These are phyloP conservation scores for Clanis bilineata DNA, from an alignment of 2,888 invertebrate genomes.

Conservation along the genomic window DNA sequence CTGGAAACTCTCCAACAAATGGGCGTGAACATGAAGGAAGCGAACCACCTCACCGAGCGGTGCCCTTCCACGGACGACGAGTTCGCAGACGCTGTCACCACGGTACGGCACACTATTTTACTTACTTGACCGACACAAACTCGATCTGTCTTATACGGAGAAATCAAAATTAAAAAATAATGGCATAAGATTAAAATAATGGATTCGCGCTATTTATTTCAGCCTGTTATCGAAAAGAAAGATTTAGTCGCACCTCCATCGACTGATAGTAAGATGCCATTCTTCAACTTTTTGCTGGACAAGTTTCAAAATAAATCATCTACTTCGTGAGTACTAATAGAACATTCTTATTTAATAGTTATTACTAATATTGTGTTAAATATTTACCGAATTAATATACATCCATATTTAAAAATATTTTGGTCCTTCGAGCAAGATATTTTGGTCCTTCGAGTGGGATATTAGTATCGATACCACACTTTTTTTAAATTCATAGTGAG, in stretches of 20 bases:
- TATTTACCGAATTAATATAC: no score
- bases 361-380: no score
- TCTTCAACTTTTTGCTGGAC: conserved; percentile 63
- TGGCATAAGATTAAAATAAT: neutral
- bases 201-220: neutral
- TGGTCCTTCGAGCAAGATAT: neutral
- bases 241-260: conserved; percentile 60
- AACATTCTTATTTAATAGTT: neutral
- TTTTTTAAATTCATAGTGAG: conserved; percentile 29
- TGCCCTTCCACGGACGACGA: conserved; percentile 78
- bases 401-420: no score
- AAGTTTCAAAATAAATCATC: conserved; percentile 61
- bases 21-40: conserved; percentile 51
- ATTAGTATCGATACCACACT: neutral
- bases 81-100: conserved; percentile 81
- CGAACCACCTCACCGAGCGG: conserved; percentile 43
- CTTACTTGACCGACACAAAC: neutral
- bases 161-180: no score
- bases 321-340: conserved; percentile 41
- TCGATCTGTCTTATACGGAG: no score
- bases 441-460: neutral
- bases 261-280: conserved; percentile 52
- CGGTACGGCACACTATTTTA: conserved; percentile 49
- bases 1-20: conserved; percentile 57
- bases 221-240: conserved; percentile 78